Conservation (phyloP, 2,888 invertebrate genomes). For the Conops quadrifasciatus region DNA sequence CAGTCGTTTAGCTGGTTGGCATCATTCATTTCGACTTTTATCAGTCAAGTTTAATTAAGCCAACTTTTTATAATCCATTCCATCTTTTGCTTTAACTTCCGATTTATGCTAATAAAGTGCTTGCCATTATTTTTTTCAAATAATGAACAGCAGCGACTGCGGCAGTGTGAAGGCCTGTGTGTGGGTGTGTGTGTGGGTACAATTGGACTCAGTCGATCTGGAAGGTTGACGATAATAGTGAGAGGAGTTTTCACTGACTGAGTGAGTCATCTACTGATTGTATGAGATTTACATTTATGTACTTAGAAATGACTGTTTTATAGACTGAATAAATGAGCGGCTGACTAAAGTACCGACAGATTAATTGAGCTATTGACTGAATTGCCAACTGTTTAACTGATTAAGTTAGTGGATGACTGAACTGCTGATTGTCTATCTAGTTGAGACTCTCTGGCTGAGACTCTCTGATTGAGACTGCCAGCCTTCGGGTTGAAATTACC, state of each 20-base stretch:
- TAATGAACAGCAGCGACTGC: neutral
- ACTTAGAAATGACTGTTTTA: too few species aligned
- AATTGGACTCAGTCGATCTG: too few species aligned
- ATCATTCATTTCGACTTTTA: neutral
- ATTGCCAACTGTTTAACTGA: neutral
- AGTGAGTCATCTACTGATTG: too few species aligned
- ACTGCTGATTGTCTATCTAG: too few species aligned
- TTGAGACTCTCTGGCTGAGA: too few species aligned
- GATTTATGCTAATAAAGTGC: slow-evolving; percentile 24
- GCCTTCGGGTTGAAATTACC: too few species aligned
- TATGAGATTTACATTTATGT: too few species aligned
- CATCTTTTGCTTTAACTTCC: slow-evolving; percentile 11
- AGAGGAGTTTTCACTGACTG: neutral
- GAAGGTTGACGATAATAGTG: neutral
- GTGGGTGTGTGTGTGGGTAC: too few species aligned
- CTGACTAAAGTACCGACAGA: neutral
- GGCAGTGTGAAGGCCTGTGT: too few species aligned
- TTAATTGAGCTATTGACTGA: too few species aligned
- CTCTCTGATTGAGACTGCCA: too few species aligned
- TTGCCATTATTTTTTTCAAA: slow-evolving; percentile 11
- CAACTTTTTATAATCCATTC: slow-evolving; percentile 4
- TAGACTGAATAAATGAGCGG: neutral
- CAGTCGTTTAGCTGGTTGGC: neutral
- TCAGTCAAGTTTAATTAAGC: slow-evolving; percentile 15
- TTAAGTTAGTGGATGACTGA: too few species aligned